A percentile compares a stretch with the other conserved stretches of the same genome.
phyloP scores from a whole-genome alignment of 2,888 invertebrate genomes.

The Penaeus monodon region DNA sequence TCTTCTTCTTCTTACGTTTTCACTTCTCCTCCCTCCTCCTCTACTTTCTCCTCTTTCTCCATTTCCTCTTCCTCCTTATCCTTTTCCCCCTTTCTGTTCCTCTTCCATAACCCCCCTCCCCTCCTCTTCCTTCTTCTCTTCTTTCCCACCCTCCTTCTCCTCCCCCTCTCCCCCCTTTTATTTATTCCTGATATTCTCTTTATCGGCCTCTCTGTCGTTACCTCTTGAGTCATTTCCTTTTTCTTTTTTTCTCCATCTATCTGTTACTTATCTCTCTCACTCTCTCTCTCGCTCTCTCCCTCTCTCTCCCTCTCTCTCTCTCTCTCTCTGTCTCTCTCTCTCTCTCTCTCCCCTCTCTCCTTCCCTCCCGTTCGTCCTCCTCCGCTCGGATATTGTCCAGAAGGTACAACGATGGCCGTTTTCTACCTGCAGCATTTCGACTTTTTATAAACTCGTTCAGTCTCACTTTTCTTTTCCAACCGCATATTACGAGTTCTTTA shows the following conservation, averaged over 20 bases:
- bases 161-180: background rate
- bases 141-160: background rate
- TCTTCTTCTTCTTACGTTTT: background rate
- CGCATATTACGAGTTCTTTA: too few relatives aligned
- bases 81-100: background rate
- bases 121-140: background rate
- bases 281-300: background rate
- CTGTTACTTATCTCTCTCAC: background rate
- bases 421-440: too few relatives aligned
- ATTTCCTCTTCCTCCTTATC: background rate
- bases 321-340: background rate
- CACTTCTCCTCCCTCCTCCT: background rate
- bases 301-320: background rate
- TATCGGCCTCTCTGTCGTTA: background rate
- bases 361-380: background rate
- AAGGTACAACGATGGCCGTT: too few relatives aligned
- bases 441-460: too few relatives aligned
- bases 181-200: background rate
- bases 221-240: background rate
- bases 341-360: background rate
- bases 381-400: too few relatives aligned
- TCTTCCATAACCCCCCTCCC: background rate
- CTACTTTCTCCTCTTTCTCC: background rate
- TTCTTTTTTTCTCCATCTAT: background rate
- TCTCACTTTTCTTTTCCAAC: too few relatives aligned